Conservation (phyloP, 2,113 vertebrate genomes). For the Speoplatyrhinus poulsoni region DNA sequence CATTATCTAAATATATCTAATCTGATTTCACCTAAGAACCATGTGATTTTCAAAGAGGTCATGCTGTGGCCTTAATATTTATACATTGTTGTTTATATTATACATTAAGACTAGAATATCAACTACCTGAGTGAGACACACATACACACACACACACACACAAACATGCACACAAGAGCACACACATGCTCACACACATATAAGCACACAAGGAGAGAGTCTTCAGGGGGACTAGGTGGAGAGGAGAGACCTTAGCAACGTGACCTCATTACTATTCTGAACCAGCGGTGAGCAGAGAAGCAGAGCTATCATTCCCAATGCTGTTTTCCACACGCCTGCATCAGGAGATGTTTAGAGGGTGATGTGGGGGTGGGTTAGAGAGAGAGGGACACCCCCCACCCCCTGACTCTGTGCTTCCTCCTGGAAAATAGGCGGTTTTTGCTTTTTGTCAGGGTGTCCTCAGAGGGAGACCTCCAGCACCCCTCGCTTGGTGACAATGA, state of each 20-base stretch:
- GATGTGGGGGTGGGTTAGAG: neutral
- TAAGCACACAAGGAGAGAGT: slow-evolving; percentile 1
- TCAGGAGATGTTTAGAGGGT: slow-evolving; percentile 21
- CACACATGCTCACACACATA: neutral
- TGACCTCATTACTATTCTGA: slow-evolving; percentile 74
- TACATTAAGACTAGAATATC: too few relatives aligned
- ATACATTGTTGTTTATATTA: too few relatives aligned
- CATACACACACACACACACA: neutral
- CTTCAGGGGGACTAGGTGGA: slow-evolving; percentile 40
- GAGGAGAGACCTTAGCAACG: slow-evolving; percentile 46
- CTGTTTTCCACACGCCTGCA: slow-evolving; percentile 44
- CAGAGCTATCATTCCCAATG: slow-evolving; percentile 70
- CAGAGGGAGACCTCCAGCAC: slow-evolving; percentile 75
- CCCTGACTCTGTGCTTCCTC: slow-evolving; percentile 68
- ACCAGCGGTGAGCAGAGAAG: slow-evolving; percentile 72
- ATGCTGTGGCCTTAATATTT: too few relatives aligned
- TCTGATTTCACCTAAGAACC: neutral
- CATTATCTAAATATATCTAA: neutral
- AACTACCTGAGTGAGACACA: neutral
- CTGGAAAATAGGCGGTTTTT: slow-evolving; percentile 84
- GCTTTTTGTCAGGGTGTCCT: slow-evolving; percentile 88
- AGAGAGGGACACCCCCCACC: slow-evolving; percentile 9
- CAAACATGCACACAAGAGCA: neutral
- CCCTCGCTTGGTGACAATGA: slow-evolving; percentile 77
- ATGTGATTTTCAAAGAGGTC: too few relatives aligned